phyloP scores from a whole-genome alignment of 2,888 invertebrate species.

The Tiliacea citrago region DNA sequence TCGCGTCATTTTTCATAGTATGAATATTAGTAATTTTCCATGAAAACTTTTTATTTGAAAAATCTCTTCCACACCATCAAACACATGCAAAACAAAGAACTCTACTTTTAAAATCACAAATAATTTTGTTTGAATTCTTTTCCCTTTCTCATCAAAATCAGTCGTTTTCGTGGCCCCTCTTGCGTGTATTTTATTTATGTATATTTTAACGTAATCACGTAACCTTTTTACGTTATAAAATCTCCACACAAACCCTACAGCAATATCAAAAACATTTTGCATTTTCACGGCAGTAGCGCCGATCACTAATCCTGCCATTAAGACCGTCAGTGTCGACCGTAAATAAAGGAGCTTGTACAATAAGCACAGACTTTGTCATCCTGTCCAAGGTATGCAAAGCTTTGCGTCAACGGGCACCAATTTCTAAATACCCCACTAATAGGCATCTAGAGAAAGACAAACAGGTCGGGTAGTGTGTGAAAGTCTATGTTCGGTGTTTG shows the following conservation, averaged over 20 bases:
- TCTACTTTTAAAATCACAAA: too few species aligned
- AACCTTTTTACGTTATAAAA: neutral
- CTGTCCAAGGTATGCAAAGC: conserved; percentile 45
- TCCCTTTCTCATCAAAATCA: too few species aligned
- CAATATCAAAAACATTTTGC: conserved; percentile 12
- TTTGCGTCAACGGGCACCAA: conserved; percentile 20
- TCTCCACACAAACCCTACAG: neutral
- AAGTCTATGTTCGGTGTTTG: conserved; percentile 23
- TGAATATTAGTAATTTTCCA: too few species aligned
- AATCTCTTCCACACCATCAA: too few species aligned
- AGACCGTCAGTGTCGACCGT: conserved; percentile 48
- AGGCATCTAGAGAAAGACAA: conserved; percentile 38
- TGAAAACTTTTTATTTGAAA: too few species aligned
- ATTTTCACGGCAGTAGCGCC: conserved; percentile 15
- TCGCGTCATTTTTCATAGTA: too few species aligned
- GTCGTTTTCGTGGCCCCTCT: too few species aligned
- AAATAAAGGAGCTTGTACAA: conserved; percentile 59
- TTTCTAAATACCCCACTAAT: conserved; percentile 41
- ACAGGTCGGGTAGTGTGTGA: conserved; percentile 30
- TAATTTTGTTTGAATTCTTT: too few species aligned
- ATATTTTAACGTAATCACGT: neutral
- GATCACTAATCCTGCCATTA: conserved; percentile 57
- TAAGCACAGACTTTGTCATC: conserved; percentile 65
- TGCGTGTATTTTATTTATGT: neutral
- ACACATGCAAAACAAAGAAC: too few species aligned